Conservation (phyloP, 92 coral and sea anemone genomes). For the Pocillopora meandrina region DNA sequence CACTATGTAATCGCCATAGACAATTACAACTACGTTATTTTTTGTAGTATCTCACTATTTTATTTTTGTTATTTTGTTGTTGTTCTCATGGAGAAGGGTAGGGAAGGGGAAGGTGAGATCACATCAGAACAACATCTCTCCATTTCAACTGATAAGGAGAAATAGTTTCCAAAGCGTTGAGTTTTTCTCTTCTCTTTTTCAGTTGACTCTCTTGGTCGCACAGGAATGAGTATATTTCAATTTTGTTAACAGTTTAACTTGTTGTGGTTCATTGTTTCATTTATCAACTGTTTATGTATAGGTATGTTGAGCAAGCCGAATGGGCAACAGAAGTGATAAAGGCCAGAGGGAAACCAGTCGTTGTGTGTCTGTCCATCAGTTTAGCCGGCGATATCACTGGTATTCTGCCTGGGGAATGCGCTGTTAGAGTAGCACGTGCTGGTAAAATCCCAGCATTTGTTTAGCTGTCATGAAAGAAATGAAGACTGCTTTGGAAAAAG, state of each 20-base stretch:
- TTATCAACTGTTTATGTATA: not conserved
- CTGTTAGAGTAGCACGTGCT: constrained; percentile 54
- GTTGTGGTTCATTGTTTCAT: not conserved
- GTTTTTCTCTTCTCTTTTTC: too few species aligned
- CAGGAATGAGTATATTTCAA: too few species aligned
- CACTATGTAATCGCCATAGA: too few species aligned
- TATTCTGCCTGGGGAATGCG: constrained; percentile 52
- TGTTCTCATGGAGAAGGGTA: too few species aligned
- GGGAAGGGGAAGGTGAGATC: too few species aligned
- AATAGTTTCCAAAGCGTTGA: too few species aligned
- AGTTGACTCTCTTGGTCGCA: too few species aligned
- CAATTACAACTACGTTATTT: too few species aligned
- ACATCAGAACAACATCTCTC: too few species aligned
- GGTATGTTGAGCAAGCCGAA: constrained; percentile 51
- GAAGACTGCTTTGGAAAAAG: constrained; percentile 84
- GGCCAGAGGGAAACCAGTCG: constrained; percentile 59
- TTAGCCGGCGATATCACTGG: constrained; percentile 46
- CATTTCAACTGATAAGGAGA: too few species aligned
- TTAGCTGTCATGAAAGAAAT: constrained; percentile 71
- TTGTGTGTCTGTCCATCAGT: constrained; percentile 52
- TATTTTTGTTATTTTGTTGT: too few species aligned
- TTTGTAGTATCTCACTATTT: too few species aligned
- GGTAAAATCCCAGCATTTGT: constrained; percentile 71
- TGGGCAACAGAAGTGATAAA: constrained; percentile 61
- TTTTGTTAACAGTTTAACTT: not conserved